A percentile compares a stretch with the other conserved stretches of the same genome.
These are phyloP conservation scores for Arnoldichthys spilopterus DNA, from an alignment of 2,797 vertebrate genomes.

Conservation along the genomic window DNA sequence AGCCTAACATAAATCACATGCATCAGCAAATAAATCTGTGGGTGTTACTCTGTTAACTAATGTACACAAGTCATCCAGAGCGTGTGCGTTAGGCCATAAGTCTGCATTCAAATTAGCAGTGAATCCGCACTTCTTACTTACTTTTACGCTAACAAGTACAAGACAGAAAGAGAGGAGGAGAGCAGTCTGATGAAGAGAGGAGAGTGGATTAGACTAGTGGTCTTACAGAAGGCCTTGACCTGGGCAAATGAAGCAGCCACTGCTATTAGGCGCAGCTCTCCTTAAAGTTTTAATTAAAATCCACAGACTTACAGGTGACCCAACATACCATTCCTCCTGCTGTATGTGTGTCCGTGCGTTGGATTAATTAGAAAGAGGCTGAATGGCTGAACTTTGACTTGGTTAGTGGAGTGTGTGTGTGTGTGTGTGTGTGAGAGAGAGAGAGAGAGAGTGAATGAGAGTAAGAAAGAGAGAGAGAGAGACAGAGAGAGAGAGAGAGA, in stretches of 20 bases:
- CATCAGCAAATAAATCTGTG: constrained; percentile 8
- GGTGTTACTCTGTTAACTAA: constrained; percentile 8
- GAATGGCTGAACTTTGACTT: constrained; percentile 73
- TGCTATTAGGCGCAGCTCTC: constrained; percentile 44
- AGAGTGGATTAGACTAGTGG: constrained; percentile 41
- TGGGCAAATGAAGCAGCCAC: constrained; percentile 35
- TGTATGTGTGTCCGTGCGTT: constrained; percentile 34
- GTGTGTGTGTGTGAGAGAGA: constrained; percentile 61
- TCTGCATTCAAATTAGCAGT: neutral
- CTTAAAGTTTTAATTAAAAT: constrained; percentile 60
- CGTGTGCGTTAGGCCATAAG: neutral
- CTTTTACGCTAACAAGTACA: neutral
- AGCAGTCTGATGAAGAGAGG: constrained; percentile 18
- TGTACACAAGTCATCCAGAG: neutral
- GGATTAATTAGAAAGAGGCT: constrained; percentile 55
- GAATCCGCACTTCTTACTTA: neutral
- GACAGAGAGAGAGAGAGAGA: neutral
- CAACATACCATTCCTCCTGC: constrained; percentile 44
- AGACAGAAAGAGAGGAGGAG: neutral
- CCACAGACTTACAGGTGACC: constrained; percentile 53
- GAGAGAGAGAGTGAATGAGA: constrained; percentile 70
- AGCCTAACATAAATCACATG: constrained; percentile 11
- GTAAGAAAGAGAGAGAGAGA: constrained; percentile 59
- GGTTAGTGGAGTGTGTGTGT: constrained; percentile 67
- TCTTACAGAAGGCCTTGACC: constrained; percentile 52